Conservation (phyloP, 1,140 invertebrate species). For the silkworm (Bombyx mori) region ASM3026992v2 NC_085112.1:3981001-3981500, state of each 20-base stretch:
- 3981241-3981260: conserved; percentile 3
- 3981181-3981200: conserved; percentile 53
- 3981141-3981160: conserved; percentile 55
- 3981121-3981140: conserved; percentile 62
- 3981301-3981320: neutral
- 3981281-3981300: conserved; percentile 1
- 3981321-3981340: conserved; percentile 6
- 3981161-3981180: conserved; percentile 35
- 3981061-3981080: neutral
- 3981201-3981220: conserved; percentile 16
- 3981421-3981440: conserved; percentile 4
- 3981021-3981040: neutral
- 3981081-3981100: neutral
- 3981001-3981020: conserved; percentile 1
- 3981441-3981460: conserved; percentile 17
- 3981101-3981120: conserved; percentile 4
- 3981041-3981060: neutral
- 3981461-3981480: conserved; percentile 36
- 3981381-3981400: conserved; percentile 36
- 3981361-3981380: conserved; percentile 33
- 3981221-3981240: conserved; percentile 23
- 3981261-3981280: neutral
- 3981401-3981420: conserved; percentile 35
- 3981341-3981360: conserved; percentile 6
- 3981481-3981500: conserved; percentile 43